A percentile compares a stretch with the other conserved stretches of the same genome.
Conservation (phyloP, 2,888 invertebrate species). For the Synanthedon myopaeformis region DNA sequence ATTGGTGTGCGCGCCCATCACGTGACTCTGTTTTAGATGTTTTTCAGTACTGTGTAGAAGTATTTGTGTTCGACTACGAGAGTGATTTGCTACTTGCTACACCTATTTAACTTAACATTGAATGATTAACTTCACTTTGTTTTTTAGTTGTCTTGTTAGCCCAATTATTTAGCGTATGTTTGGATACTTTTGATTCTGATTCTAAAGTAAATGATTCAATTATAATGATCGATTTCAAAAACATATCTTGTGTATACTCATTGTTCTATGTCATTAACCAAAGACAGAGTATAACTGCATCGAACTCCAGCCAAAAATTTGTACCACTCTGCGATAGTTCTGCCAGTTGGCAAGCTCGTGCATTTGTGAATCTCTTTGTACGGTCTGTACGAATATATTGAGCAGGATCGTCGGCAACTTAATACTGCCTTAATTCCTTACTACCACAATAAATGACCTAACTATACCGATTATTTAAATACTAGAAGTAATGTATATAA, state of each 20-base stretch:
- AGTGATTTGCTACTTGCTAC: too few species aligned
- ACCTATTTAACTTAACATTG: background rate
- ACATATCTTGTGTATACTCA: background rate
- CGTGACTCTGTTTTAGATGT: slow-evolving; percentile 16
- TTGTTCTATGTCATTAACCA: slow-evolving; percentile 3
- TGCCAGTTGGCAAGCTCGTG: slow-evolving; percentile 36
- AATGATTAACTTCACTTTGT: background rate
- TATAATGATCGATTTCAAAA: background rate
- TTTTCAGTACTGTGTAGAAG: background rate
- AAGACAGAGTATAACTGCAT: slow-evolving; percentile 4
- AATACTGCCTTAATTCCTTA: too few species aligned
- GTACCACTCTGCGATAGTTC: slow-evolving; percentile 24
- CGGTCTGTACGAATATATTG: slow-evolving; percentile 22
- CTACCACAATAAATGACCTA: too few species aligned
- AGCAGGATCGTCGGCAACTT: slow-evolving; percentile 21
- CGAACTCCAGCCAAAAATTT: slow-evolving; percentile 18
- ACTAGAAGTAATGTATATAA: too few species aligned
- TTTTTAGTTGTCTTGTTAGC: background rate
- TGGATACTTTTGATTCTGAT: background rate
- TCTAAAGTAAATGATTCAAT: background rate
- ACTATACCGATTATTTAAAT: too few species aligned
- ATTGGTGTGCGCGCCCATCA: slow-evolving; percentile 40
- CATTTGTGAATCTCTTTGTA: slow-evolving; percentile 35
- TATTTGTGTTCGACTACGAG: background rate
- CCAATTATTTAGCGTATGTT: background rate